A percentile compares a stretch with the other conserved stretches of the same genome.
phyloP scores from a whole-genome alignment of 2,797 vertebrate genomes.

The Odontamblyopus rebecca region DNA sequence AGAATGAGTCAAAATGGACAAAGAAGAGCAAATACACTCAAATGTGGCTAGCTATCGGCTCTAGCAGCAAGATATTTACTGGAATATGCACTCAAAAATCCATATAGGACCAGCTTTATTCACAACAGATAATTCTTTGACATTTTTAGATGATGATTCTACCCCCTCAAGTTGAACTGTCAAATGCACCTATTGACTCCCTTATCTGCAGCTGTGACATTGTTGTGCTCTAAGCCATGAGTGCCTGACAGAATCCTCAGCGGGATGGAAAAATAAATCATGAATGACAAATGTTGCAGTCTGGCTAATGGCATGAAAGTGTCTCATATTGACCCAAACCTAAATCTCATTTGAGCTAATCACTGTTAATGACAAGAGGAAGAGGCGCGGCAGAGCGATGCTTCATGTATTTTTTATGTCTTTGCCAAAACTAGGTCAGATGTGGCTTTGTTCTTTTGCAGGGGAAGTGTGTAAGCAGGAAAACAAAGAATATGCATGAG shows the following conservation, averaged over 20 bases:
- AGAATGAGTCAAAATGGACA: no score
- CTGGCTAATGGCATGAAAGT: background rate
- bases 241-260: conserved; percentile 15
- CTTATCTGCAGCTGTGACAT: conserved; percentile 19
- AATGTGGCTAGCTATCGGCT: no score
- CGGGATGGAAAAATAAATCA: background rate
- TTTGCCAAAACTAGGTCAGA: conserved; percentile 31
- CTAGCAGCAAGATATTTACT: no score
- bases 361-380: conserved; percentile 14
- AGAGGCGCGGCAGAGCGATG: conserved; percentile 9
- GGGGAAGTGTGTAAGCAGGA: conserved; percentile 5
- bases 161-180: conserved; percentile 2
- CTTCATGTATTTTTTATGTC: conserved; percentile 22
- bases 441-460: conserved; percentile 8
- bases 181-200: conserved; percentile 30
- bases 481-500: conserved; percentile 9
- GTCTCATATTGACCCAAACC: background rate
- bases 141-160: background rate
- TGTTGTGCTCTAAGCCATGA: conserved; percentile 17
- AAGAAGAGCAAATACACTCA: no score
- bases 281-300: background rate
- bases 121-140: background rate
- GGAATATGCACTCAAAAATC: no score
- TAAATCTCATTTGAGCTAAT: conserved; percentile 2
- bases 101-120: background rate